Conservation (phyloP, 2,797 vertebrate species). For the Poliocrania exsul region DNA sequence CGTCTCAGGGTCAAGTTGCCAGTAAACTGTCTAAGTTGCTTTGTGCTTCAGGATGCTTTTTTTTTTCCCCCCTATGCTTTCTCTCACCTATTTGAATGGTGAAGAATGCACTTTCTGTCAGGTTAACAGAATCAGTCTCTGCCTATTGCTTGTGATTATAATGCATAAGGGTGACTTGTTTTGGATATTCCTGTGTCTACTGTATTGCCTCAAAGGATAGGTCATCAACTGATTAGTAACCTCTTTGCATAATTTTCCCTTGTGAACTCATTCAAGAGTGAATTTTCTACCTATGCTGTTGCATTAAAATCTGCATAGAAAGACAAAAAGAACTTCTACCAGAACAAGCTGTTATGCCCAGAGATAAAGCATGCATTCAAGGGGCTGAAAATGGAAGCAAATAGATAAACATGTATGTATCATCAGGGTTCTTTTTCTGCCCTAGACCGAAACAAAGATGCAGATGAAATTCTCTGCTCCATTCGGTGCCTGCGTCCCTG, state of each 20-base stretch:
- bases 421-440: background rate
- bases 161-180: conserved; percentile 32
- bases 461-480: background rate
- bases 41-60: conserved; percentile 5
- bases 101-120: conserved; percentile 23
- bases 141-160: conserved; percentile 21
- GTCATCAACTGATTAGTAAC: conserved; percentile 40
- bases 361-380: background rate
- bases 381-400: conserved; percentile 6
- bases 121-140: conserved; percentile 36
- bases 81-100: conserved; percentile 52
- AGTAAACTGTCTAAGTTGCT: conserved; percentile 60
- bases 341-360: conserved; percentile 9
- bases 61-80: background rate
- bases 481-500: fast-evolving
- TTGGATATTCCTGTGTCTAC: conserved; percentile 45
- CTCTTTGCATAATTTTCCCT: conserved; percentile 47
- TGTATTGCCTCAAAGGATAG: conserved; percentile 27
- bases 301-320: conserved; percentile 55
- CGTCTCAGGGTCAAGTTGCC: conserved; percentile 60
- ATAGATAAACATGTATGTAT: conserved; percentile 14
- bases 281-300: conserved; percentile 46
- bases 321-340: conserved; percentile 49
- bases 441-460: background rate
- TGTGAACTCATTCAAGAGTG: conserved; percentile 43